Evolutionary conservation across 2,888 invertebrate species (phyloP).

Genomic region (Lasioglossum leucozonium): DNA sequence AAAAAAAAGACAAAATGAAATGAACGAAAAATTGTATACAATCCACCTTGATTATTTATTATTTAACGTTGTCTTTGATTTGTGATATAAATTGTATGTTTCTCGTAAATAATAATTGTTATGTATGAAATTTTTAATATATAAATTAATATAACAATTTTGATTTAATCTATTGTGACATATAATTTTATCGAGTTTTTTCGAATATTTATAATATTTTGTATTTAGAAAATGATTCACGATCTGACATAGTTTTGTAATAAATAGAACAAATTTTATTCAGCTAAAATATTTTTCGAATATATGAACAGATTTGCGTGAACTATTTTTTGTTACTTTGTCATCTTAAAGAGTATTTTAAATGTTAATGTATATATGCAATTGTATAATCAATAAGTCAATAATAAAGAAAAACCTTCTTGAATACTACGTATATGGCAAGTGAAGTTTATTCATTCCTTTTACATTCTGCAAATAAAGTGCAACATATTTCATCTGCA

Average conservation of each 20-base stretch:
- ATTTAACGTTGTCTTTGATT: conserved; percentile 16
- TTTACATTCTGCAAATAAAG: conserved; percentile 8
- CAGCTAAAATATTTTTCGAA: neutral
- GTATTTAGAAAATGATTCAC: neutral
- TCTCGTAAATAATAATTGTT: neutral
- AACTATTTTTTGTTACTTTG: conserved; percentile 4
- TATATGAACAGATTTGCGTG: neutral
- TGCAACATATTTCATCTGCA: neutral
- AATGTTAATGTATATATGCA: conserved; percentile 18
- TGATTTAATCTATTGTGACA: conserved; percentile 12
- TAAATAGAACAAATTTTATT: conserved; percentile 1
- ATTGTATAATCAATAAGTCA: conserved; percentile 16
- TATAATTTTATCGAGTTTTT: neutral
- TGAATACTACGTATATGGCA: neutral
- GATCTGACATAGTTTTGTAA: conserved; percentile 5
- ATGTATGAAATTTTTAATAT: conserved; percentile 2
- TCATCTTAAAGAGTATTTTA: conserved; percentile 1
- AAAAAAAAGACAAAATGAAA: neutral
- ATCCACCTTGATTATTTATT: conserved; percentile 32
- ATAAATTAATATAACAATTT: conserved; percentile 16
- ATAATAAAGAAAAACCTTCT: conserved; percentile 23
- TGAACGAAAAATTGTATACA: conserved; percentile 27
- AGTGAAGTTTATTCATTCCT: neutral
- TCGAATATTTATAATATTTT: conserved; percentile 1
- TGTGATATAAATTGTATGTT: conserved; percentile 35